phyloP scores from a whole-genome alignment of 1,140 invertebrate species.

The Micrasema minimum region DNA sequence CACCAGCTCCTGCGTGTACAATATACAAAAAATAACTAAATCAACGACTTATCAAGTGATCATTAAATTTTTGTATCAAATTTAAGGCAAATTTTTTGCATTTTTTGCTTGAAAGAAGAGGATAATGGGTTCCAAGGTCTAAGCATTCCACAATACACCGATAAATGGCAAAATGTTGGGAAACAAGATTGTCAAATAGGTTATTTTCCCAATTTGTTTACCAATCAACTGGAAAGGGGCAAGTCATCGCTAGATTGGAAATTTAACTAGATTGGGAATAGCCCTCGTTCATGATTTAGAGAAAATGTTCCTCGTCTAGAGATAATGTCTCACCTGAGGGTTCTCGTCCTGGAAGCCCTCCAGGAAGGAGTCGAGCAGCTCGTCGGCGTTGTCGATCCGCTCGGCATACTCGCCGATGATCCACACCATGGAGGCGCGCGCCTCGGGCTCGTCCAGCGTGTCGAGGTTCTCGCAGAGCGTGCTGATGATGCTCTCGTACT shows the following conservation, averaged over 20 bases:
- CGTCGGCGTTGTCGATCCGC: slow-evolving; percentile 99
- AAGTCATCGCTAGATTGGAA: too few relatives aligned
- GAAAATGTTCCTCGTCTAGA: not conserved
- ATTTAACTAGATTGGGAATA: not conserved
- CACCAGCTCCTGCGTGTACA: slow-evolving; percentile 97
- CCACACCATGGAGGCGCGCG: slow-evolving; percentile 99
- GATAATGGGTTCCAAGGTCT: too few relatives aligned
- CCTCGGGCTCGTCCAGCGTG: slow-evolving; percentile 98
- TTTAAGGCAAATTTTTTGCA: too few relatives aligned
- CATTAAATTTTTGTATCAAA: too few relatives aligned
- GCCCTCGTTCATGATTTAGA: not conserved
- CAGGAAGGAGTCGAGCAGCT: slow-evolving; percentile 96
- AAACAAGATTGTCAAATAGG: too few relatives aligned
- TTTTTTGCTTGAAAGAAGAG: too few relatives aligned
- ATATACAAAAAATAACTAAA: too few relatives aligned
- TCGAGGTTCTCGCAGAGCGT: slow-evolving; percentile 99
- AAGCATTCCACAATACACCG: too few relatives aligned
- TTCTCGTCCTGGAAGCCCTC: slow-evolving; percentile 99
- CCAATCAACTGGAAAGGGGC: too few relatives aligned
- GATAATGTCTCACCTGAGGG: slow-evolving; percentile 85
- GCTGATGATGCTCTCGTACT: slow-evolving; percentile 99
- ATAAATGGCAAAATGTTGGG: too few relatives aligned
- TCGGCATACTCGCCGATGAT: slow-evolving; percentile 99
- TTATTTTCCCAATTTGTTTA: too few relatives aligned
- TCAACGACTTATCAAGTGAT: too few relatives aligned